Base-by-base conservation (phyloP, 2,888 invertebrate species). In the Eupithecia subumbrata region DNA sequence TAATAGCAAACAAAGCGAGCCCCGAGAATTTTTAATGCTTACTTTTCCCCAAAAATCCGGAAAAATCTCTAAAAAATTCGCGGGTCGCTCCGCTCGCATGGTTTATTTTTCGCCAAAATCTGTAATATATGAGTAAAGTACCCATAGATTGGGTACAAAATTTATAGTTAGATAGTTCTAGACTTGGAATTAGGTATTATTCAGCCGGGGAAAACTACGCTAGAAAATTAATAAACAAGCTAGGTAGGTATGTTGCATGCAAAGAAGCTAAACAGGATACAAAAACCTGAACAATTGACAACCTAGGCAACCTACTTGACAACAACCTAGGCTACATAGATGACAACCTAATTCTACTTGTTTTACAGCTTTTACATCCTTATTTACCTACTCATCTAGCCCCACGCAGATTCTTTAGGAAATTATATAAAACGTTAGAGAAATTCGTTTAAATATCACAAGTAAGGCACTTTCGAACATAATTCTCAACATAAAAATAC, bases 251-350 rank as follows among this genome's bases (percentile, higher is more conserved):
- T 22, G 56, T 63, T 16, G 16, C 14, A 64, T 64, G 34, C 64
- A 18, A 67, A 67, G 40, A 67, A 11, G n/a, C 37, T 37, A 66
- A 43, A n/a, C 40, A 40, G 67, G 40, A 40, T 67, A 67, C 67
- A n/a, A 67, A 11, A 67, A 67, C 67, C 40, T 40, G 67, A 34
- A 40, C 40, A 40, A 67, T 40, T 67, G 67, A 40, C 64, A 67
- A 40, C n/a, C 64, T 34, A 25, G 34, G 40, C 37, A 7, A 37
- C 37, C 37, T 5, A 7, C 37, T 30, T 30, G 30, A 30, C 30
- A 30, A 30, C 30, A 30, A 30, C 30, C 30, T 30, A 30, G 30
- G 30, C 30, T 30, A 30, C 30, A 30, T 30, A 30, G 2, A 30
- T 30, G 30, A 30, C 30, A 30, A 30, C 30, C 4, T 14, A 16